phyloP scores from a whole-genome alignment of 2,888 invertebrate species.

The Palloptera scutellata region DNA sequence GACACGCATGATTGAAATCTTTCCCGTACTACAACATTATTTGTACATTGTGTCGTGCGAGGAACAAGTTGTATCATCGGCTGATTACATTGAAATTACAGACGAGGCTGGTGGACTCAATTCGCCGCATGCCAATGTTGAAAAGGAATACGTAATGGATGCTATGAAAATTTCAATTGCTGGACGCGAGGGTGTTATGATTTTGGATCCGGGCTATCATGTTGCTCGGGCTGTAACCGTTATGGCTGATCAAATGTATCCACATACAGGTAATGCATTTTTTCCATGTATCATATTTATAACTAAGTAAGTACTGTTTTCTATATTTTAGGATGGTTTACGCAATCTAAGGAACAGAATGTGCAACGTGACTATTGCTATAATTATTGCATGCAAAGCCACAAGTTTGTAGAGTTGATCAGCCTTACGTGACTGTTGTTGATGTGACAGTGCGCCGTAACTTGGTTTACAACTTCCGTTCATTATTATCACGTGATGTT shows the following conservation, averaged over 20 bases:
- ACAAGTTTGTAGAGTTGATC: constrained; percentile 80
- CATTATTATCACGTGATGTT: constrained; percentile 81
- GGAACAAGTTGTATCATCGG: constrained; percentile 76
- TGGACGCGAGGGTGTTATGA: constrained; percentile 78
- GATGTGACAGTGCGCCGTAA: constrained; percentile 90
- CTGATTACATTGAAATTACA: constrained; percentile 68
- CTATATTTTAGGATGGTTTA: constrained; percentile 75
- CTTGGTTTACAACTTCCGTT: constrained; percentile 81
- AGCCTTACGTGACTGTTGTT: constrained; percentile 81
- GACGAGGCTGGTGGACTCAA: constrained; percentile 66
- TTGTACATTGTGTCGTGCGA: constrained; percentile 86
- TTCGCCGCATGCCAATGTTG: constrained; percentile 66
- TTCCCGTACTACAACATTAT: constrained; percentile 73
- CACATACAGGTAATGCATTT: constrained; percentile 71
- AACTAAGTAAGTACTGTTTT: constrained; percentile 64
- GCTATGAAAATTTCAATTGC: constrained; percentile 77
- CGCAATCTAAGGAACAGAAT: constrained; percentile 78
- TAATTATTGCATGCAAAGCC: constrained; percentile 73
- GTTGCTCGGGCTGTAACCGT: constrained; percentile 85
- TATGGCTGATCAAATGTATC: constrained; percentile 84
- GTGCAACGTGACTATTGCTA: constrained; percentile 87
- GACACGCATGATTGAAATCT: constrained; percentile 72
- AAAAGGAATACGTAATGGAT: constrained; percentile 89
- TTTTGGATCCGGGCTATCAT: constrained; percentile 92
- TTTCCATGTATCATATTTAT: constrained; percentile 65